phyloP scores from a whole-genome alignment of 92 coral and sea anemone genomes.

The Muricea muricata region DNA sequence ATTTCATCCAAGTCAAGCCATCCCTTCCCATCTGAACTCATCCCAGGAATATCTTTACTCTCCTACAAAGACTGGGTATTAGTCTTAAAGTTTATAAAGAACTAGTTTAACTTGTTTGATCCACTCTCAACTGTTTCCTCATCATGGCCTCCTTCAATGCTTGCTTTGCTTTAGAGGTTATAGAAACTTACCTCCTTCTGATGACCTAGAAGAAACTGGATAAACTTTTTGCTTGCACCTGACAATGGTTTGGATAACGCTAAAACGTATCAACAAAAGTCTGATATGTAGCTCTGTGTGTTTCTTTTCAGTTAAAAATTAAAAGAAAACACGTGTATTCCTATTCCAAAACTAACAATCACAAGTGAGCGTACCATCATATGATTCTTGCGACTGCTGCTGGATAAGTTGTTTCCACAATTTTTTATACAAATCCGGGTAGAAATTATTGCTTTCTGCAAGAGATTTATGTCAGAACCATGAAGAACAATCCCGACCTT shows the following conservation, averaged over 20 bases:
- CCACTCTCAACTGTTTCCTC: neutral
- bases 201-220: neutral
- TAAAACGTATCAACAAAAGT: neutral
- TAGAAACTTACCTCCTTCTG: too few species aligned
- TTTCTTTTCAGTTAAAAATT: too few species aligned
- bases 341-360: neutral
- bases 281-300: neutral
- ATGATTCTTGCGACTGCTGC: neutral
- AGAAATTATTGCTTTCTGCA: constrained; percentile 11
- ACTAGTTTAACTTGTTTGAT: neutral
- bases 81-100: too few species aligned
- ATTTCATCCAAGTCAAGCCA: constrained; percentile 9
- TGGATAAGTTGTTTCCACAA: neutral
- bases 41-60: neutral
- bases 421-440: neutral
- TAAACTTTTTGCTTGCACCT: neutral
- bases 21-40: neutral
- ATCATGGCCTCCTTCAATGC: too few species aligned
- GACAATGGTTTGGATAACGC: neutral
- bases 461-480: neutral
- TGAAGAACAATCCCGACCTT: neutral
- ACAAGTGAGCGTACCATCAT: neutral
- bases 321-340: neutral
- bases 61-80: neutral
- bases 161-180: too few species aligned